Evolutionary conservation across 1,140 invertebrate genomes (phyloP), one percentile per base, ranked within the genome.

Genomic region (Sinonovacula constricta): DNA sequence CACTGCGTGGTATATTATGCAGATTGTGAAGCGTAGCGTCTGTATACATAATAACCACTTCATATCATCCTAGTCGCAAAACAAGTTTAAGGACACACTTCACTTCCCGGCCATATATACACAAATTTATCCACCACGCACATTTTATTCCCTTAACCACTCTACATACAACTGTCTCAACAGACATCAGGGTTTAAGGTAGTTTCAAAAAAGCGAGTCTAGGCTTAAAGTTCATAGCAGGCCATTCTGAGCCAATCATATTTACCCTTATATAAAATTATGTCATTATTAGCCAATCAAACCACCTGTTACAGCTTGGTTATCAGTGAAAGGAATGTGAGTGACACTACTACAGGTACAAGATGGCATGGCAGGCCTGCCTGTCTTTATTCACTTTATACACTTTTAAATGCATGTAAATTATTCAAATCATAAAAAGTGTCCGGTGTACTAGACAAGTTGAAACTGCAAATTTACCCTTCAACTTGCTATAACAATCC

Each of bases 251-350:
- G 30, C 72, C 72, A 76, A 76, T 76, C 72, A 67, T 24, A 76
- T 33, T 34, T 59, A 12, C 33, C 53, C 39, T 76, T 76, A 59
- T 54, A 76, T 45, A 10, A 45, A 67, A 54, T 76, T 76, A 76
- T 76, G 53, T 76, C 72, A 76, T 36, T 14, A 54, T 76, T 67
- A 76, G 33, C 72, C 72, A 76, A 76, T 76, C 49, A 76, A 31
- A 65, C 59, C 54, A 59, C 30, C 45, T 67, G 24, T 76, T 66
- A 76, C 63, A 76, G 5, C 0, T 57, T 63, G n/a, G 31, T 76
- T 76, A 76, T 76, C 72, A 76, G 51, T 30, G 62, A 76, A 76
- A 76, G 72, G 72, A 67, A 76, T 76, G 72, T 45, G n/a, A 33
- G 56, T 28, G 31, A 30, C 59, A 45, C 31, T 30, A 51, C 65